These are phyloP conservation scores for Pteruthius melanotis DNA, from an alignment of 2,113 vertebrate species.

Conservation along the genomic window DNA sequence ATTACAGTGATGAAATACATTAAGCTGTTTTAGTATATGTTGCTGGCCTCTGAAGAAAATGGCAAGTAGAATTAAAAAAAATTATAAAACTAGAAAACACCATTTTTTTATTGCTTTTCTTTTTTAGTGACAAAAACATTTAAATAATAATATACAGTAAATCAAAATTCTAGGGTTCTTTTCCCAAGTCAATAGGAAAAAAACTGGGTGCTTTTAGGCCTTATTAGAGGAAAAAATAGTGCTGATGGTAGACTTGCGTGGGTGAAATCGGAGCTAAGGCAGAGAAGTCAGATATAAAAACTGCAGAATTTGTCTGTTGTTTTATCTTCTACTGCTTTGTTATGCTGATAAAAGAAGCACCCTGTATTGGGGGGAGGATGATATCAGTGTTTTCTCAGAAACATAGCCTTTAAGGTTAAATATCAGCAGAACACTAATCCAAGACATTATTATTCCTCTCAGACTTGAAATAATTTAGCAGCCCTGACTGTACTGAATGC, in stretches of 20 bases:
- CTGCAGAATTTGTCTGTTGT: background rate
- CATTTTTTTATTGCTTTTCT: background rate
- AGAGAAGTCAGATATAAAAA: background rate
- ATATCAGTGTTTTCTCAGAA: background rate
- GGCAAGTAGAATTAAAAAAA: background rate
- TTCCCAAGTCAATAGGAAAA: background rate
- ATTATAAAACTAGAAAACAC: background rate
- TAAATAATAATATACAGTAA: background rate
- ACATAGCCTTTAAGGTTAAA: background rate
- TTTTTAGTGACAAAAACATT: background rate
- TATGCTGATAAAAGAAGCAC: background rate
- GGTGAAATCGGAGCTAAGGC: background rate
- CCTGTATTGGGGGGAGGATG: background rate
- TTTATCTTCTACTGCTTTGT: conserved; percentile 11
- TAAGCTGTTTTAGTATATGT: background rate
- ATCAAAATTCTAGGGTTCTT: background rate
- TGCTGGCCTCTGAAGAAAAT: background rate
- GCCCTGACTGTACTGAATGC: background rate
- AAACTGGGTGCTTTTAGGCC: background rate
- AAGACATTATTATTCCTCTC: background rate
- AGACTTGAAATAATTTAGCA: background rate
- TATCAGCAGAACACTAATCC: background rate
- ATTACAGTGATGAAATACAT: background rate
- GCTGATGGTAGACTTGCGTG: background rate
- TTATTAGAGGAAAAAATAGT: background rate